Evolutionary conservation across 2,113 vertebrate species (phyloP).

Genomic region (Pimephales promelas): DNA sequence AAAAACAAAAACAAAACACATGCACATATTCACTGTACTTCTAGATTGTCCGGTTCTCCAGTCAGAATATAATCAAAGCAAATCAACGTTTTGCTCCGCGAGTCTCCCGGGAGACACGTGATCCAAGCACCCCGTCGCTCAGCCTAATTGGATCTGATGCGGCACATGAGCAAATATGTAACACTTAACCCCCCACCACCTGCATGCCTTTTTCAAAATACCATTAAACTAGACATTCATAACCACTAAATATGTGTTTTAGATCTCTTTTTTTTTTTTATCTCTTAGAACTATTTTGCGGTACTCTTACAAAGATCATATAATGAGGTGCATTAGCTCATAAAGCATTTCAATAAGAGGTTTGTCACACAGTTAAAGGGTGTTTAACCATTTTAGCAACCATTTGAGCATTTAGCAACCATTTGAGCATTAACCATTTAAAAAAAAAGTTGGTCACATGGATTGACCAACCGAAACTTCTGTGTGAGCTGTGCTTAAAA

Average conservation of each 20-base stretch:
- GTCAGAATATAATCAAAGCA: background rate
- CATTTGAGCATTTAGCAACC: too few species aligned
- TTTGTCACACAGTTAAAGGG: background rate
- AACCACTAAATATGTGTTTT: background rate
- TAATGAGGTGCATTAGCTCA: background rate
- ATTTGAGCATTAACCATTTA: background rate
- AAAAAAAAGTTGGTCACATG: background rate
- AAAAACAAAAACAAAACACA: background rate
- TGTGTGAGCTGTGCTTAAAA: too few species aligned
- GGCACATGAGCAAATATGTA: constrained; percentile 47
- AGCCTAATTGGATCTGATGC: constrained; percentile 66
- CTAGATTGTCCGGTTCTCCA: constrained; percentile 6
- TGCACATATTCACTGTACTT: background rate
- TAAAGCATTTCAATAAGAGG: background rate
- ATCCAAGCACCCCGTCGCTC: constrained; percentile 47
- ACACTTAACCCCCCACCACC: constrained; percentile 38
- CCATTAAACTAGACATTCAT: constrained; percentile 10
- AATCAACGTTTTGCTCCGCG: constrained; percentile 27
- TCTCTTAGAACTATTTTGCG: background rate
- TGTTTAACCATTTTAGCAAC: too few species aligned
- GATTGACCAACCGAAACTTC: too few species aligned
- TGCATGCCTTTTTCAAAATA: constrained; percentile 50
- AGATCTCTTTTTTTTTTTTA: background rate
- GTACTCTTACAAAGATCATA: background rate
- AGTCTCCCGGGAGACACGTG: constrained; percentile 48